Base-by-base conservation (phyloP, 2,113 vertebrate genomes). In the Prinia subflava region DNA sequence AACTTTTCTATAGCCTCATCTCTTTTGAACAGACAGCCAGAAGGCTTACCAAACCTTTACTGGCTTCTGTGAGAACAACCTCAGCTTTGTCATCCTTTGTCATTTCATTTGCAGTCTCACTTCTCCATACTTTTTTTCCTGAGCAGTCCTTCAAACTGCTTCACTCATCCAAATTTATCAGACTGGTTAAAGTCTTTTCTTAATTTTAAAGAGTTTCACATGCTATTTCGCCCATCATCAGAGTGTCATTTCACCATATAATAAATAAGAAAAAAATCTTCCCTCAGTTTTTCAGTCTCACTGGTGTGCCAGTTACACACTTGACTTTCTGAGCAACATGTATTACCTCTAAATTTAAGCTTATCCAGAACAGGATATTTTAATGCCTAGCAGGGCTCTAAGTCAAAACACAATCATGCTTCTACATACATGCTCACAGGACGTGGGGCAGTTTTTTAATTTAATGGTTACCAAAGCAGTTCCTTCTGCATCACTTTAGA, bases 191-290 rank as follows among this genome's bases (percentile, higher is more conserved):
- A 55, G 8, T 23, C 10, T 67, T 6, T 37, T 49, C 39, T 30
- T 35, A 44, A 28, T 39, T 86, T 57, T 47, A 22, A 28, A 15
- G 10, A 47, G 15, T n/a, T 60, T 80, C 73, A 69, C 6, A 65
- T 60, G 9, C 12, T 18, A 37, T 30, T 90, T 73, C 28, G 53
- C n/a, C 52, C 27, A 63, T 1, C 30, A 75, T 1, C 30, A 64
- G 5, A 60, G 3, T 41, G 20, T 70, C 12, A 39, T 52, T 71
- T 55, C 12, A 62, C 15, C n/a, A 57, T 62, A 7, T 1, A n/a
- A 5, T 20, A 84, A 28, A 18, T 19, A 41, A 0, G 0, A 44
- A 31, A 67, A 22, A 57, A n/a, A 20, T 7, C 20, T 56, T 65
- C 5, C 39, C 68, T 80, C 15, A 33, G 24, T 27, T 82, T 91